Conservation (phyloP, 2,888 invertebrate genomes). For the Tethea ocularis region DNA sequence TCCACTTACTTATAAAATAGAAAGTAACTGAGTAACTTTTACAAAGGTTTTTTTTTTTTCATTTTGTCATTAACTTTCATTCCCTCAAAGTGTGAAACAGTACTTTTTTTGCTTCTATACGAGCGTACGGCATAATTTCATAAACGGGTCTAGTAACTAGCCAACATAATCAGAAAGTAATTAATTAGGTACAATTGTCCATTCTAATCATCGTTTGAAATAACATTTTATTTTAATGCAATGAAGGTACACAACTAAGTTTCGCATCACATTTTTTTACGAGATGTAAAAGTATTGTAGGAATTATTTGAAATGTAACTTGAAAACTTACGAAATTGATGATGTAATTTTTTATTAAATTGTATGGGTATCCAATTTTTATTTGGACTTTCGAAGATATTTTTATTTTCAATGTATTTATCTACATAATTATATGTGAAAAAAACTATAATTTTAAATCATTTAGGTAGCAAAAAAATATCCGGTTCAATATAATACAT, state of each 20-base stretch:
- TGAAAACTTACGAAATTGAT: too few species aligned
- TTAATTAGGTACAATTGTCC: slow-evolving; percentile 19
- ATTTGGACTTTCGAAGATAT: too few species aligned
- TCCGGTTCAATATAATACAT: neutral
- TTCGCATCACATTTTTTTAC: slow-evolving; percentile 42
- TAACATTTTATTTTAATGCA: slow-evolving; percentile 18
- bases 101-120: slow-evolving; percentile 11
- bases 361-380: too few species aligned
- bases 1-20: neutral
- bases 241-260: slow-evolving; percentile 19
- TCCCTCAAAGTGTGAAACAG: slow-evolving; percentile 5
- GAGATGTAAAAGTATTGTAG: slow-evolving; percentile 36
- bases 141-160: slow-evolving; percentile 21
- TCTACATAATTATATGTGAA: too few species aligned
- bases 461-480: neutral
- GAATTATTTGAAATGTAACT: slow-evolving; percentile 34
- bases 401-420: too few species aligned
- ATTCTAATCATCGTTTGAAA: slow-evolving; percentile 18
- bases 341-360: too few species aligned
- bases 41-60: slow-evolving; percentile 1
- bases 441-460: neutral
- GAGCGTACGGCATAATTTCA: slow-evolving; percentile 13
- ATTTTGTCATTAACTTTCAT: slow-evolving; percentile 13
- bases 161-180: slow-evolving; percentile 19
- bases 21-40: slow-evolving; percentile 4